Base-by-base conservation (phyloP, 2,888 invertebrate genomes). In the Tetanocera ferruginea region DNA sequence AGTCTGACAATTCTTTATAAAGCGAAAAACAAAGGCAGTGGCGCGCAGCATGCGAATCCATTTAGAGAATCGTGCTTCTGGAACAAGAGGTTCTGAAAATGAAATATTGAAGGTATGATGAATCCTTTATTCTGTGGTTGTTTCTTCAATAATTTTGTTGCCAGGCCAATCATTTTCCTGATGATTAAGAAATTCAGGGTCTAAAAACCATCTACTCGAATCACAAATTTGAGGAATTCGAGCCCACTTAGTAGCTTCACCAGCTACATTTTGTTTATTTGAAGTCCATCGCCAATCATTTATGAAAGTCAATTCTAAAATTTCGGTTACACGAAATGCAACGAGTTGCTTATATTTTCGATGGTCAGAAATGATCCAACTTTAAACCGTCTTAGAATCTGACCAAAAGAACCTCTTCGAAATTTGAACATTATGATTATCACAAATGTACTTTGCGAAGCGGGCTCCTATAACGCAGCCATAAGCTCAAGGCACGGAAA, bases 351-450 rank as follows among this genome's bases (percentile, higher is more conserved):
- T n/a, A n/a, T n/a, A n/a, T n/a, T n/a, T n/a, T n/a, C 73, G 69
- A n/a, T 70, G 64, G 37, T 73, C 67, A 2, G 77, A 82, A 64
- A 73, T 62, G 19, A 84, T 70, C 83, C 84, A 85, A 57, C 78
- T 79, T 55, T 84, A 23, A 23, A 83, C 83, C 14, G 80, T 83
- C 31, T 76, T 80, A 11, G 85, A 85, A 70, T 84, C 84, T 0
- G 83, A 80, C 84, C 83, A 85, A 62, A 81, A 82, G 17, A 76
- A 23, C 2, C 14, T 80, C 23, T 72, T 52, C 1, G 17, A 14
- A 49, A 83, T 77, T 8, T 60, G 62, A 5, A 83, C 69, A 5
- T 62, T 67, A 23, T 79, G 78, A 52, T 55, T 73, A 23, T 80
- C 67, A 9, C 49, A 28, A 43, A 83, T 67, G 72, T 52, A 62